Conservation (phyloP, 2,113 vertebrate genomes). For the Ctenomys sociabilis region DNA sequence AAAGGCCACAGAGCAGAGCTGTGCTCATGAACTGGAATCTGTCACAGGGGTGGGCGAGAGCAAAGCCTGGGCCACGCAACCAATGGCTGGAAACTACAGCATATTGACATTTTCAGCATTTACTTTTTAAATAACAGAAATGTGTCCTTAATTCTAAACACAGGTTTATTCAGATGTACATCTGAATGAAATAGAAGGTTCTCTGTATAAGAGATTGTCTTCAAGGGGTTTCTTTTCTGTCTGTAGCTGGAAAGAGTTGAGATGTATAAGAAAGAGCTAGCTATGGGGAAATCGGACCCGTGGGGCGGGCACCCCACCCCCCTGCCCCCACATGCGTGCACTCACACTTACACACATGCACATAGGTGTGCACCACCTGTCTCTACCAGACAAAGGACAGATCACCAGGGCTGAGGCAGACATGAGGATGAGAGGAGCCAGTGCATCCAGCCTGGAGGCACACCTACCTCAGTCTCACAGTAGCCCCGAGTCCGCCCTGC, state of each 20-base stretch:
- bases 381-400: background rate
- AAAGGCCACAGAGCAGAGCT: background rate
- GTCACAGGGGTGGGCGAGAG: background rate
- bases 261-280: no score
- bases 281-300: accelerated
- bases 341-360: background rate
- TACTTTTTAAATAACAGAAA: background rate
- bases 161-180: background rate
- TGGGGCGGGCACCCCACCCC: background rate
- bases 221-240: background rate
- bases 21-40: accelerated
- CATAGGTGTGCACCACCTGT: accelerated
- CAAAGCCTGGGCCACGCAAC: background rate
- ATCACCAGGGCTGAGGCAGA: background rate
- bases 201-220: background rate
- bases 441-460: accelerated
- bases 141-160: background rate
- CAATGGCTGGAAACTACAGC: background rate
- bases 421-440: accelerated
- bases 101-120: background rate
- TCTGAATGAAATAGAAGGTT: background rate
- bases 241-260: background rate
- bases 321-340: accelerated
- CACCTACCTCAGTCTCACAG: accelerated
- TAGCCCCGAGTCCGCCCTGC: accelerated